Evolutionary conservation across 2,113 vertebrate genomes (phyloP).

Genomic region (Urocynchramus pylzowi): DNA sequence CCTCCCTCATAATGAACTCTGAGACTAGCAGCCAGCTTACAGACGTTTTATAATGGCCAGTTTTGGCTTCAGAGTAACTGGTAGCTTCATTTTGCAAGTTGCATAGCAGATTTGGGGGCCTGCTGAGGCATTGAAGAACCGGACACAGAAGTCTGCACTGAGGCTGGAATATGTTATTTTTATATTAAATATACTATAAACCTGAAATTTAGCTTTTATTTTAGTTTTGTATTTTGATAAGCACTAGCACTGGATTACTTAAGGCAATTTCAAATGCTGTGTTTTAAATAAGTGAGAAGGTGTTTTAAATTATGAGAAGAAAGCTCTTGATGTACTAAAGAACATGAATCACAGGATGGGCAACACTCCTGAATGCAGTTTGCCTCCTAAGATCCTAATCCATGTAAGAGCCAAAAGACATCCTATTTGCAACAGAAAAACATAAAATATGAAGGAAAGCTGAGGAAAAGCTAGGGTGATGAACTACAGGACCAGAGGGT

Average conservation of each 20-base stretch:
- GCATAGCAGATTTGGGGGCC: background rate
- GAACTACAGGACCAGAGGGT: background rate
- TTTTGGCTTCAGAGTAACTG: constrained; percentile 53
- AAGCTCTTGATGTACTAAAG: background rate
- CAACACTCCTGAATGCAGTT: background rate
- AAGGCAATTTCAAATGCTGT: background rate
- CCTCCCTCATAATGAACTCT: constrained; percentile 65
- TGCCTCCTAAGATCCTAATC: background rate
- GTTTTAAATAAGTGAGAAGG: background rate
- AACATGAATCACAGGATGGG: background rate
- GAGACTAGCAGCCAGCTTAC: constrained; percentile 50
- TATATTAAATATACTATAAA: background rate
- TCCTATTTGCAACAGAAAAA: background rate
- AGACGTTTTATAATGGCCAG: constrained; percentile 55
- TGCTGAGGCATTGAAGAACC: background rate
- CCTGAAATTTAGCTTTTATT: background rate
- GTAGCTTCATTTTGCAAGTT: constrained; percentile 49
- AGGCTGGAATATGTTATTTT: background rate
- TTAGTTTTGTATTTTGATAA: background rate
- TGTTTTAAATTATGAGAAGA: background rate
- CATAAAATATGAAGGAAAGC: background rate
- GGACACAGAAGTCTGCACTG: background rate
- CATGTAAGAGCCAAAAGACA: background rate
- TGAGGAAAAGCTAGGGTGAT: background rate
- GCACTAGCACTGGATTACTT: background rate